A percentile compares a stretch with the other conserved stretches of the same genome.
Evolutionary conservation across 2,888 invertebrate species (phyloP).

Genomic region (Sisyra terminalis): DNA sequence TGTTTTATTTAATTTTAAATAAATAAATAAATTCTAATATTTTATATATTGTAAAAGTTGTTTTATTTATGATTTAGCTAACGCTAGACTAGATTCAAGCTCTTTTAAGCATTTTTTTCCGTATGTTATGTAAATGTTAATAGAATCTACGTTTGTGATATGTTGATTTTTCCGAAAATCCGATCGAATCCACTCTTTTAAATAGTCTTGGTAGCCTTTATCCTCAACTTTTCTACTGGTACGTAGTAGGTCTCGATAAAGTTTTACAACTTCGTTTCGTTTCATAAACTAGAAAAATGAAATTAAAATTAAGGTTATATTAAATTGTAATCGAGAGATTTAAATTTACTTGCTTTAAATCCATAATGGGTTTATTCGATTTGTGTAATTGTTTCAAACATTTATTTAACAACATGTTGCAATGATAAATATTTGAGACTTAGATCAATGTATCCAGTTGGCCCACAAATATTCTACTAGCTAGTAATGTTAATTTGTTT

Average conservation of each 20-base stretch:
- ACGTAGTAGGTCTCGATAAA: conserved; percentile 58
- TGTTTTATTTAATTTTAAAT: conserved; percentile 5
- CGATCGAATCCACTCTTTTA: conserved; percentile 52
- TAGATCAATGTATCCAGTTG: too few relatives aligned
- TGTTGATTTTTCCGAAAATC: conserved; percentile 59
- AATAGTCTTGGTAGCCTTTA: conserved; percentile 39
- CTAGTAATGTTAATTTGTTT: too few relatives aligned
- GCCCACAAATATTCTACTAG: too few relatives aligned
- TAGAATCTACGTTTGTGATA: conserved; percentile 52
- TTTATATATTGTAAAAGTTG: conserved; percentile 1
- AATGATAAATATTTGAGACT: too few relatives aligned
- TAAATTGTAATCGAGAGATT: conserved; percentile 2
- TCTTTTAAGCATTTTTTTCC: conserved; percentile 53
- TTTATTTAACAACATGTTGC: too few relatives aligned
- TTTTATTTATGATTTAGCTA: conserved; percentile 31
- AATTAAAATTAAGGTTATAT: not conserved
- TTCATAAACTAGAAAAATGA: conserved; percentile 51
- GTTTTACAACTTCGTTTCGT: conserved; percentile 57
- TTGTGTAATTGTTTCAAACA: not conserved
- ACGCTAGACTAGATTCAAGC: conserved; percentile 41
- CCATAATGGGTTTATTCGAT: conserved; percentile 24
- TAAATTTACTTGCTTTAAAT: conserved; percentile 39
- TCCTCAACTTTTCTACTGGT: conserved; percentile 50
- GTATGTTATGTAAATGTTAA: conserved; percentile 52
- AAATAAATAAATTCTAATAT: not conserved